Evolutionary conservation across 2,888 invertebrate genomes (phyloP), one percentile per base, ranked within the genome.

Genomic region (Melanostoma mellinum): DNA sequence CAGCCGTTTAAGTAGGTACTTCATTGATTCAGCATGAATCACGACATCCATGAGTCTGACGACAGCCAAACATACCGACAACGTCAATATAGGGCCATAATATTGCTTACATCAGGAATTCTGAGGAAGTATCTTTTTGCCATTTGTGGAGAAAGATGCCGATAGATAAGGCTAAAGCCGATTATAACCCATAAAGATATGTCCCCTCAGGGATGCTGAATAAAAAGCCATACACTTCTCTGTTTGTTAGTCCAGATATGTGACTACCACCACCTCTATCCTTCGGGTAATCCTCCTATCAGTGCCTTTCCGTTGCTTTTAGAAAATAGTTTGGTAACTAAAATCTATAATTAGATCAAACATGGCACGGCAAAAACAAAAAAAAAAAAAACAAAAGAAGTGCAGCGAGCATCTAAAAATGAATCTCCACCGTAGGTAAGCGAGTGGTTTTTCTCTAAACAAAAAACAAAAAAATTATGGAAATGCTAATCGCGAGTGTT

Each of bases 301-400:
- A 44, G 33, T 46, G 61, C 74, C 65, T 76, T 69, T 63, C 60
- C 42, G 61, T 36, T 50, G 56, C 32, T 2, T 35, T 36, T 30
- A 32, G 33, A n/a, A n/a, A 30, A 50, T 58, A 53, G 20, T 20
- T 20, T 20, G 20, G 20, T 20, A 55, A 73, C 67, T 68, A 36
- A 78, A 78, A 82, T 82, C 82, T 82, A 82, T 82, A 82, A 82
- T 82, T 82, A 82, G 82, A 78, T 77, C 82, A 78, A 78, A 82
- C 73, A 77, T 82, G 77, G 52, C 42, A 60, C 58, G 48, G 48
- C 35, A 38, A 33, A 38, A 52, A 63, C 42, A 58, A 65, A 58
- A 32, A 32, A 53, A 35, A 56, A 20, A 33, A 6, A 63, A 10
- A 30, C 1, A 36, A 8, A 9, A 4, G 6, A 48, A 38, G 4